Evolutionary conservation across 2,113 vertebrate species (phyloP).

Genomic region (Zonotrichia leucophrys): DNA sequence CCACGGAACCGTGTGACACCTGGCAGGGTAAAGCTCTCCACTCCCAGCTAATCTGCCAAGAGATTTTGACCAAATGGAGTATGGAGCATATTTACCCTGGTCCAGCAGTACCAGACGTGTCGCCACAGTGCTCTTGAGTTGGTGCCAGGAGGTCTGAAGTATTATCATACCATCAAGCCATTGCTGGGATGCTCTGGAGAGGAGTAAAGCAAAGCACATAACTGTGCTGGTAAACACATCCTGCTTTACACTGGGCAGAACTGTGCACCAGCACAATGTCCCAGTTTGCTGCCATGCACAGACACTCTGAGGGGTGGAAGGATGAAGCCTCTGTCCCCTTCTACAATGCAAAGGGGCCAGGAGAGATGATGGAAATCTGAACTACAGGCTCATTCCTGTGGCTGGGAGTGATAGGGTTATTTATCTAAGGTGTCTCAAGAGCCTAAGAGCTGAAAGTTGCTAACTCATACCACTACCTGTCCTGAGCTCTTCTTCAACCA

Average conservation of each 20-base stretch:
- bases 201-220: neutral
- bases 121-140: neutral
- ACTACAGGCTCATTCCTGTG: neutral
- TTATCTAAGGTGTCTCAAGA: neutral
- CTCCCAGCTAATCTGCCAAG: neutral
- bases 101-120: neutral
- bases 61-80: neutral
- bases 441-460: neutral
- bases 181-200: neutral
- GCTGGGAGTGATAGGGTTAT: neutral
- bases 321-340: neutral
- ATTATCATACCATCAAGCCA: neutral
- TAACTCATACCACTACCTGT: neutral
- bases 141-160: neutral
- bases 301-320: fast-evolving
- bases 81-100: neutral
- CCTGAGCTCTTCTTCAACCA: neutral
- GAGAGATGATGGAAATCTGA: neutral
- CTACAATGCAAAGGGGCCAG: neutral
- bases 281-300: neutral
- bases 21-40: neutral
- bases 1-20: fast-evolving
- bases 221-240: fast-evolving
- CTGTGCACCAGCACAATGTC: neutral
- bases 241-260: neutral